Percentiles rank a stretch among this genome's conserved stretches.
These are phyloP conservation scores for Paramormyrops kingsleyae DNA, from an alignment of 2,113 vertebrate species.

Conservation along the genomic window DNA sequence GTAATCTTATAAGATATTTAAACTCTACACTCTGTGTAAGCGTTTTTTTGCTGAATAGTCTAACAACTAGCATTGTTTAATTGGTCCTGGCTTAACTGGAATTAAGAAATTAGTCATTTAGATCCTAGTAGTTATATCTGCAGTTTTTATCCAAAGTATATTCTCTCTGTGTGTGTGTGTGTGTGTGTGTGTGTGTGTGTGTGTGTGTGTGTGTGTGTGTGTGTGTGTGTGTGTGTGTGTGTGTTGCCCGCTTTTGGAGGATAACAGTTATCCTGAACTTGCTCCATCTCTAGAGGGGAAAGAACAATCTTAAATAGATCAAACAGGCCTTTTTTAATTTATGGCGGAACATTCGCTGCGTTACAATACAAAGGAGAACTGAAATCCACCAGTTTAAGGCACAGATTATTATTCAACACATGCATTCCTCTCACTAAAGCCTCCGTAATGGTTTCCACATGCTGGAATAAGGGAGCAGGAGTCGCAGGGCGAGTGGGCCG, in stretches of 20 bases:
- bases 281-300: slow-evolving; percentile 41
- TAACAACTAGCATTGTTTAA: neutral
- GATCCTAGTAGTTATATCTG: slow-evolving; percentile 34
- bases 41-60: neutral
- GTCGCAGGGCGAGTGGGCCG: slow-evolving; percentile 31
- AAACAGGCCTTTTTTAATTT: slow-evolving; percentile 54
- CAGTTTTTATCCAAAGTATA: slow-evolving; percentile 26
- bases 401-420: slow-evolving; percentile 61
- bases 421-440: slow-evolving; percentile 57
- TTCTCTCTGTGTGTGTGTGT: slow-evolving; percentile 14
- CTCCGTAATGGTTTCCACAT: slow-evolving; percentile 64
- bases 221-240: neutral
- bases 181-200: slow-evolving; percentile 22
- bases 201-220: slow-evolving; percentile 10
- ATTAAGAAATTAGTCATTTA: neutral
- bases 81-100: neutral
- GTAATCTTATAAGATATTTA: neutral
- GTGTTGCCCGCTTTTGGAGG: slow-evolving; percentile 5
- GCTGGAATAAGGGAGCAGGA: slow-evolving; percentile 43
- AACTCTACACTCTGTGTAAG: neutral
- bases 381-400: slow-evolving; percentile 52
- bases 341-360: slow-evolving; percentile 53
- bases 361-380: slow-evolving; percentile 52
- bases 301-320: slow-evolving; percentile 54
- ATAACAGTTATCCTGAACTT: slow-evolving; percentile 41